Evolutionary conservation across 2,888 invertebrate species (phyloP).

Genomic region (Pyralis farinalis): DNA sequence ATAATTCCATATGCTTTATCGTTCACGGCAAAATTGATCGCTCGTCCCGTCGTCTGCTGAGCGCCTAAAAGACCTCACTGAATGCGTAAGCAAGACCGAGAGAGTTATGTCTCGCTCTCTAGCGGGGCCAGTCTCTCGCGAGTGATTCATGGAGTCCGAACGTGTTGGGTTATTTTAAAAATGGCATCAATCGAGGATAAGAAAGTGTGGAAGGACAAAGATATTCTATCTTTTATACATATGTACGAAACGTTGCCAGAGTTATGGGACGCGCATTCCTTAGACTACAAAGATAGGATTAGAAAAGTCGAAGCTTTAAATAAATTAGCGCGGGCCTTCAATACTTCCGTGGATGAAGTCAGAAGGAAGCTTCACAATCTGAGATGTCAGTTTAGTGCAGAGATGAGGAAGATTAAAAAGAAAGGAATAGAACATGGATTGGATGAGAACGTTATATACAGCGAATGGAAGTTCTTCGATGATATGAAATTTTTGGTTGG

Average conservation of each 20-base stretch:
- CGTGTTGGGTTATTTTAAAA: background rate
- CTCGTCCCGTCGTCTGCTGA: too few species aligned
- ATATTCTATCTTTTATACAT: background rate
- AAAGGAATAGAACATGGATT: background rate
- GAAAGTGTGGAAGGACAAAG: background rate
- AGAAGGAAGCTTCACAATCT: conserved; percentile 10
- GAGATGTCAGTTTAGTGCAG: conserved; percentile 8
- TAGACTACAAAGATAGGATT: conserved; percentile 1
- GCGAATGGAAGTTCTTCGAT: conserved; percentile 3
- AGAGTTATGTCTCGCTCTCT: background rate
- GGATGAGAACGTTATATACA: background rate
- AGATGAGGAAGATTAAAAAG: conserved; percentile 9
- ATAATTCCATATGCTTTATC: too few species aligned
- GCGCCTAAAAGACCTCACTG: background rate
- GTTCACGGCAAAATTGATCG: too few species aligned
- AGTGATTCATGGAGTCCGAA: background rate
- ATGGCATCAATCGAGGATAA: background rate
- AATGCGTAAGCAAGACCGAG: background rate
- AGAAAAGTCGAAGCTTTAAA: conserved; percentile 8
- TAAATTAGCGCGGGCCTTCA: background rate
- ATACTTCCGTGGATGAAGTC: conserved; percentile 6
- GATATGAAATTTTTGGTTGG: conserved; percentile 1
- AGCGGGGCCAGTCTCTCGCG: background rate
- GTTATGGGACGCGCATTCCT: conserved; percentile 1
- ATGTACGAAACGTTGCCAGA: conserved; percentile 1